Evolutionary conservation across 2,113 vertebrate genomes (phyloP), one percentile per base, ranked within the genome.

Genomic region (Colinus virginianus): DNA sequence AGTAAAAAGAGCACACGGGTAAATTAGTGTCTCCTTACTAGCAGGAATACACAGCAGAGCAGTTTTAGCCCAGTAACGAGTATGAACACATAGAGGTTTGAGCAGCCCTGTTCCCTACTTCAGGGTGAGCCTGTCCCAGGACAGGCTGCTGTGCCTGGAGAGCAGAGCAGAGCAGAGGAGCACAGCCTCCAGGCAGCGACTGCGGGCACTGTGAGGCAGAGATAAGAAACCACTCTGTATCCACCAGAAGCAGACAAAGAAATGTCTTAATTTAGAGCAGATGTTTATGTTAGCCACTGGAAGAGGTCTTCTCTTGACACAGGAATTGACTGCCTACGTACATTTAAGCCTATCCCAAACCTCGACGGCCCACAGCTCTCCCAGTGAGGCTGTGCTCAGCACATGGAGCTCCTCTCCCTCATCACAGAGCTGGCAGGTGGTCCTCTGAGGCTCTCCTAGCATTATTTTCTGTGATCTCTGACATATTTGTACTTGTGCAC

Each of bases 1-100:
- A 87, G 81, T 91, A 84, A 95, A 95, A 96, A 82, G 76, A 89
- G 53, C 80, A 82, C 13, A 25, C 75, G 84, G 87, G 91, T 96
- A 92, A 94, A 95, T 94, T 25, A 95, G 75, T 78, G 92, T 90
- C 94, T 88, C 67, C 56, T 45, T 68, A 30, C 74, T 9, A 18
- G 38, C 74, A 92, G 75, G 71, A 92, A 69, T 11, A 67, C 11
- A 61, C 11, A 69, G 86, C 69, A 84, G 67, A 87, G 25, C 45
- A 66, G 53, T 30, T 56, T 32, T 13, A 30, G 25, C 51, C 4
- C 66, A 42, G 38, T 0, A 0, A 88, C 15, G 19, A 51, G 20
- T 0, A 45, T 1, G 42, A 81, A 79, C 9, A n/a, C 13, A 7
- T 4, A 6, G 49, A 76, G 49, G 42, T n/a, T n/a, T 69, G 46